These are phyloP conservation scores for Caenorhabditis uteleia DNA, from an alignment of 2,888 invertebrate genomes.

Conservation along the genomic window DNA sequence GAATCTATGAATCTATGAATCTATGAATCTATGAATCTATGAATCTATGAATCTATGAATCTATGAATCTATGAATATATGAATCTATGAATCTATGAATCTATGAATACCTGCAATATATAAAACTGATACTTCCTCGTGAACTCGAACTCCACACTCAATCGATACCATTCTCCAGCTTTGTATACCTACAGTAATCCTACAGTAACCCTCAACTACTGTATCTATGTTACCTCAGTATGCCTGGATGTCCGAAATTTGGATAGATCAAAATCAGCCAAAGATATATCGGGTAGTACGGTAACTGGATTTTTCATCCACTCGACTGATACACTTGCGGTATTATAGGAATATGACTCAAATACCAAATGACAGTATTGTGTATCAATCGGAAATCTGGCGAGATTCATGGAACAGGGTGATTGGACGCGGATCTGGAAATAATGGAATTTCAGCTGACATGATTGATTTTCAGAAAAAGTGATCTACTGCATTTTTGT, in stretches of 20 bases:
- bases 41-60: background rate
- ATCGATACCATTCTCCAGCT: constrained; percentile 66
- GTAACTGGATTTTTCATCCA: constrained; percentile 64
- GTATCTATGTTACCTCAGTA: constrained; percentile 45
- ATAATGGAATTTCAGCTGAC: too few species aligned
- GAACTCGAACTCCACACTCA: constrained; percentile 62
- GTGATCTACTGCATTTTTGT: too few species aligned
- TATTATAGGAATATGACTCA: constrained; percentile 66
- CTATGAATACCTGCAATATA: constrained; percentile 50
- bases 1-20: too few species aligned
- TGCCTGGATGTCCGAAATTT: constrained; percentile 48
- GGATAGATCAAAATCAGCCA: constrained; percentile 58
- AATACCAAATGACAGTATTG: constrained; percentile 49
- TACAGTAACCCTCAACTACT: background rate
- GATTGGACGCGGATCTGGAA: constrained; percentile 62
- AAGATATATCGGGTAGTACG: constrained; percentile 49
- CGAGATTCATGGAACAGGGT: constrained; percentile 62
- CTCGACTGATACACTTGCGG: constrained; percentile 62
- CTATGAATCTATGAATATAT: background rate
- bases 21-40: background rate
- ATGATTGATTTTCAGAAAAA: too few species aligned
- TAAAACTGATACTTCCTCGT: constrained; percentile 62
- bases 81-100: too few species aligned
- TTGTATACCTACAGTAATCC: constrained; percentile 43
- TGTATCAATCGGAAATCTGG: constrained; percentile 63